Evolutionary conservation across 2,888 invertebrate species (phyloP), one percentile per base, ranked within the genome.

Genomic region (Dimorphilus gyrociliatus): DNA sequence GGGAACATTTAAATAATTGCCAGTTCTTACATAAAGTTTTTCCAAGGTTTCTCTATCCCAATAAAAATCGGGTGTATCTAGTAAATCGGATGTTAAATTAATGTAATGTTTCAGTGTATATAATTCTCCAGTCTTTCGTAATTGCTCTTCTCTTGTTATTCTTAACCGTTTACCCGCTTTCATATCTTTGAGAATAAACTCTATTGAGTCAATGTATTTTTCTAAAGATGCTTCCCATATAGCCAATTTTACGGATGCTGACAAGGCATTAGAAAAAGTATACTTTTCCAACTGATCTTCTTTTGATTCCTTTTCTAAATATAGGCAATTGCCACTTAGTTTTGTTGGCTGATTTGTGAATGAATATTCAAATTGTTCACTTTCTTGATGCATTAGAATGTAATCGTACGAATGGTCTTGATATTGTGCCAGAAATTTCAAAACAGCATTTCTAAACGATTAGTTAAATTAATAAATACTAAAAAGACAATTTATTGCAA

Each of bases 11-110:
- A 90, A 81, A 64, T 90, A 82, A 2, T 72, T 71, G 39, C 77
- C 78, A 0, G 79, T 78, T 51, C 76, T 74, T 35, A 75, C 71
- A 63, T 88, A 94, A 4, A 92, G 67, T 1, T 65, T 66, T 65
- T 92, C 92, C 18, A 92, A 66, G 32, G 79, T 72, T 46, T 88
- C 85, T 31, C 85, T 73, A 51, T 94, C 92, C 94, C 94, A 94
- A 64, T 94, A 94, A 65, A 90, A 88, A 65, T 94, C 94, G 0
- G 92, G 90, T 0, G 84, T 84, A 60, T 90, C 90, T 41, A 92
- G 66, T 25, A 92, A 67, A 61, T 92, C 90, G 0, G 90, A 90
- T 45, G 85, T 82, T 40, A 94, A 69, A 63, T 86, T 94, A 31
- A 94, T 76, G 14, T 77, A 71, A 63, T 90, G 88, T 3, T 63